phyloP scores from a whole-genome alignment of 2,888 invertebrate genomes.

The Kryphioiulus occultus region DNA sequence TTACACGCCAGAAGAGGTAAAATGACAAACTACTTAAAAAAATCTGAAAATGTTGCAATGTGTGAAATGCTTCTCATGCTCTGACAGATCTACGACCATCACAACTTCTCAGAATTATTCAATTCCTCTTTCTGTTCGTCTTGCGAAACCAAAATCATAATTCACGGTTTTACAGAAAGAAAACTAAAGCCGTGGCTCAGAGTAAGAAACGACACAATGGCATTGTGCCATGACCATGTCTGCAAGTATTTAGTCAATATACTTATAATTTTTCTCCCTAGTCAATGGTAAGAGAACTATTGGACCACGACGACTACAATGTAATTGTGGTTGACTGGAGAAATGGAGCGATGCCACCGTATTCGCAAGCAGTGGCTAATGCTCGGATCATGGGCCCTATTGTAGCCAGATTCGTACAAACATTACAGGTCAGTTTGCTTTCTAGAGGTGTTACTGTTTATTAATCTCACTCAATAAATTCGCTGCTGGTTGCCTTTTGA shows the following conservation, averaged over 20 bases:
- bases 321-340: slow-evolving; percentile 88
- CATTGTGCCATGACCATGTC: no score
- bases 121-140: slow-evolving; percentile 66
- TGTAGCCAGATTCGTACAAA: slow-evolving; percentile 73
- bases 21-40: slow-evolving; percentile 46
- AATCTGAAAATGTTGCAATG: no score
- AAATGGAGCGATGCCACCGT: slow-evolving; percentile 81
- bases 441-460: background rate
- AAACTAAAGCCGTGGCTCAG: slow-evolving; percentile 78
- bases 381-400: slow-evolving; percentile 84
- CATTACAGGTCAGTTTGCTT: slow-evolving; percentile 59
- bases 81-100: slow-evolving; percentile 38
- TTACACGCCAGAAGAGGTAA: slow-evolving; percentile 52
- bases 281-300: slow-evolving; percentile 82
- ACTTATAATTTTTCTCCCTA: slow-evolving; percentile 57
- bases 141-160: slow-evolving; percentile 77
- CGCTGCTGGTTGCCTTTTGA: background rate
- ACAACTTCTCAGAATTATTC: slow-evolving; percentile 36
- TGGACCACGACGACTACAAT: slow-evolving; percentile 79
- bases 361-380: slow-evolving; percentile 88
- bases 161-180: slow-evolving; percentile 88
- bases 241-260: no score
- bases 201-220: no score
- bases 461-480: background rate
- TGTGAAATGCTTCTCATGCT: background rate